Percentiles rank a stretch among this genome's conserved stretches.
These are phyloP conservation scores for Geophilus truncorum DNA, from an alignment of 2,888 invertebrate genomes.

Conservation along the genomic window DNA sequence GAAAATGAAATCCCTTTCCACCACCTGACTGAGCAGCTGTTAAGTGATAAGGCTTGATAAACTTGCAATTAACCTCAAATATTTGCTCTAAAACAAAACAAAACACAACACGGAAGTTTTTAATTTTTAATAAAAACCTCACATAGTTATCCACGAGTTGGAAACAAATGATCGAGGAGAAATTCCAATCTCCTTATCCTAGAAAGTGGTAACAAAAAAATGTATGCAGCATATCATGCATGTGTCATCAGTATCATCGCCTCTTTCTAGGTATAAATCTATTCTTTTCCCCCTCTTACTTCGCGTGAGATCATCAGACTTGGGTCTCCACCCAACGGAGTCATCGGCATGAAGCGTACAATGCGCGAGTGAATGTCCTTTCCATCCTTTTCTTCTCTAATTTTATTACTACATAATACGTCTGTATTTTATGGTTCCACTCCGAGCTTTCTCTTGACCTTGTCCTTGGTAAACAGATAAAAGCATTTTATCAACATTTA, in stretches of 20 bases:
- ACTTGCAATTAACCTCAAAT: neutral
- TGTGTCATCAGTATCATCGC: no score
- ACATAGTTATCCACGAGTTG: neutral
- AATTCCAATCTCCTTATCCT: neutral
- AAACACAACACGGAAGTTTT: neutral
- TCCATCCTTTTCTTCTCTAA: neutral
- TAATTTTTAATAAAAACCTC: neutral
- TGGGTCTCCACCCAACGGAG: neutral
- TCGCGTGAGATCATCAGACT: neutral
- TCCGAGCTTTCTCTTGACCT: neutral
- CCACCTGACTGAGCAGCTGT: neutral
- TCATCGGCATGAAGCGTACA: slow-evolving; percentile 16
- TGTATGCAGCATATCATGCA: neutral
- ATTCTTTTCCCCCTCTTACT: neutral
- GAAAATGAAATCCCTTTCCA: neutral
- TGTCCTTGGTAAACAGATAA: neutral
- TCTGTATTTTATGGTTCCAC: neutral
- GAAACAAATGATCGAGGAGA: neutral
- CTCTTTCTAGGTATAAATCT: neutral
- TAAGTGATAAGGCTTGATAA: neutral
- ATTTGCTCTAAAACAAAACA: neutral
- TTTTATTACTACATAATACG: neutral
- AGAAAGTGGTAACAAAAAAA: neutral
- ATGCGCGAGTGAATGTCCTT: slow-evolving; percentile 12
- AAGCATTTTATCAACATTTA: neutral